Base-by-base conservation (phyloP, 2,113 vertebrate genomes). In the Mungos mungo region DNA sequence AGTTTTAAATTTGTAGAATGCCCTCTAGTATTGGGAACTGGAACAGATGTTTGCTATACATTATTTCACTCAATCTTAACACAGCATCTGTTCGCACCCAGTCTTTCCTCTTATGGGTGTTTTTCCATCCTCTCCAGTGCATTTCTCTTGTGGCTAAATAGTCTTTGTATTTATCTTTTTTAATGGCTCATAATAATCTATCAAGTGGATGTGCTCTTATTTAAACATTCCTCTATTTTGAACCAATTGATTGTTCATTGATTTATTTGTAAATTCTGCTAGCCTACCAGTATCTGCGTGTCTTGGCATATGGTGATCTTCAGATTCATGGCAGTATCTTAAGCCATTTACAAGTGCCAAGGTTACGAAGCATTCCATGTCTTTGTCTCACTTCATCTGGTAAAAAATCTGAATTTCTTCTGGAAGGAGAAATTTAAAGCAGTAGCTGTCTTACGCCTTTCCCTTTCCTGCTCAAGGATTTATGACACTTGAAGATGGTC, bases 41-140 rank as follows among this genome's bases (percentile, higher is more conserved):
- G 74, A 88, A 81, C 98, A 98, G 97, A 90, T 98, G 96, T 97
- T 96, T 35, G 23, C 94, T 88, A 18, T 88, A 29, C 47, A 93
- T 93, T 96, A 89, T 81, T 92, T 92, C 90, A 15, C 60, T 77
- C 71, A 5, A 2, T 97, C 95, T 96, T 60, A 71, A 81, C 41
- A 18, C 57, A 81, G 71, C 97, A 97, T 96, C 95, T 98, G 94
- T 93, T 97, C 82, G 33, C 50, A 63, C 88, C 87, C 25, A 31
- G 14, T 31, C 82, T 71, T 89, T 79, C 47, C 18, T 87, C 65
- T 68, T n/a, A 29, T 18, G 33, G 52, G 1, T 50, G 7, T n/a
- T 76, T 85, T n/a, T 47, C 38, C 11, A n/a, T 77, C 77, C 82
- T 93, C 38, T 90, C 72, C 19, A 18, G 54, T 69, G 68, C 41